Conservation (phyloP, 2,888 invertebrate species). For the Drosophila limbata region DNA sequence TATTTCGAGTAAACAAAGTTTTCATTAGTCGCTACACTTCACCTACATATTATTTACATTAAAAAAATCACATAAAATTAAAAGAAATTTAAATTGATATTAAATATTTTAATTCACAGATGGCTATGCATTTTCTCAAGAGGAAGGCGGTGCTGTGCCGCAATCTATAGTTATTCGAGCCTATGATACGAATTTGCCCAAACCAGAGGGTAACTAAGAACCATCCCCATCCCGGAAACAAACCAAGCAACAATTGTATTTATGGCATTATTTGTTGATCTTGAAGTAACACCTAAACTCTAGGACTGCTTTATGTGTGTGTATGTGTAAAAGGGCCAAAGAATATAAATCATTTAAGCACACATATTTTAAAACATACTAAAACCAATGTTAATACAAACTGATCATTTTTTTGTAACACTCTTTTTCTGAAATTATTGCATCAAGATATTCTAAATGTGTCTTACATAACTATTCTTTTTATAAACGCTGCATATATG, state of each 20-base stretch:
- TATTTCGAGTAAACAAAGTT: slow-evolving; percentile 1
- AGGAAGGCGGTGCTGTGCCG: slow-evolving; percentile 97
- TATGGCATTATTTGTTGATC: slow-evolving; percentile 25
- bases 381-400: slow-evolving; percentile 36
- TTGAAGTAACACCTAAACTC: slow-evolving; percentile 29
- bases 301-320: slow-evolving; percentile 30
- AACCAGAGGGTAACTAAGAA: slow-evolving; percentile 88
- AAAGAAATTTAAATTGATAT: slow-evolving; percentile 4
- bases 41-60: slow-evolving; percentile 21
- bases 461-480: slow-evolving; percentile 61
- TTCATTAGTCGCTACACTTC: slow-evolving; percentile 28
- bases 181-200: slow-evolving; percentile 96
- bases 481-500: slow-evolving; percentile 50
- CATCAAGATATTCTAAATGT: slow-evolving; percentile 61
- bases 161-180: slow-evolving; percentile 98
- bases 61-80: no score
- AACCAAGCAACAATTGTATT: slow-evolving; percentile 40
- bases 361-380: slow-evolving; percentile 34
- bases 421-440: slow-evolving; percentile 50
- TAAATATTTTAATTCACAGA: slow-evolving; percentile 86
- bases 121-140: slow-evolving; percentile 99
- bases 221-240: not conserved
- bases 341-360: slow-evolving; percentile 40
- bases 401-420: slow-evolving; percentile 43
- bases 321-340: slow-evolving; percentile 58